A percentile compares a stretch with the other conserved stretches of the same genome.
phyloP scores from a whole-genome alignment of 2,888 invertebrate species.

The Pheosia tremula region DNA sequence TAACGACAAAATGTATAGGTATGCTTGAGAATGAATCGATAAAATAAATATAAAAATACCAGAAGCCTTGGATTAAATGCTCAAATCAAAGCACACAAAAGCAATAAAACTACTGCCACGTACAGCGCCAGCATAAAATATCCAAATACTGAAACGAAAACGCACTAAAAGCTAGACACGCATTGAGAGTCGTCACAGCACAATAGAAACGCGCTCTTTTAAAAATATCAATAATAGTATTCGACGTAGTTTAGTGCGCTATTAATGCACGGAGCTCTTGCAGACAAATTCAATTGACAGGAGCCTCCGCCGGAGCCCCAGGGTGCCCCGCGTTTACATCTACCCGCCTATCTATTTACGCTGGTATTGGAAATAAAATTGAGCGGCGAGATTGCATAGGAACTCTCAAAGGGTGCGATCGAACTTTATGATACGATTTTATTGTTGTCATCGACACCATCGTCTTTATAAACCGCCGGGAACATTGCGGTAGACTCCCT shows the following conservation, averaged over 20 bases:
- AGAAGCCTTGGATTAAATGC: conserved; percentile 53
- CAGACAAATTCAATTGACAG: conserved; percentile 84
- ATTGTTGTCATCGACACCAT: conserved; percentile 70
- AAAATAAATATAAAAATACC: conserved; percentile 24
- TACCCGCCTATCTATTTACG: conserved; percentile 76
- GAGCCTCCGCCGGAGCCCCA: conserved; percentile 71
- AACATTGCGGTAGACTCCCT: conserved; percentile 44
- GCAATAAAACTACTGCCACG: conserved; percentile 58
- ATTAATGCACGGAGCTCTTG: conserved; percentile 77
- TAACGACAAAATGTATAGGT: background rate
- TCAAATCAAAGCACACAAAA: conserved; percentile 54
- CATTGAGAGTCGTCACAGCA: conserved; percentile 56
- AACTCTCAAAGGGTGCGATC: conserved; percentile 71
- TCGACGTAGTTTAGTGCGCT: conserved; percentile 76
- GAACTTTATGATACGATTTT: conserved; percentile 74
- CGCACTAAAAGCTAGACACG: conserved; percentile 61
- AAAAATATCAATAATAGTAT: conserved; percentile 76
- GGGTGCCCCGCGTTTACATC: conserved; percentile 75
- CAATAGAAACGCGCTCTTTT: conserved; percentile 69
- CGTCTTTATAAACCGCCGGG: conserved; percentile 59
- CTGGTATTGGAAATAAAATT: conserved; percentile 75
- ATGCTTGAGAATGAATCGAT: background rate
- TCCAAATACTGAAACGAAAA: conserved; percentile 61
- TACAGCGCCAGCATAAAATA: conserved; percentile 58
- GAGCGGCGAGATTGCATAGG: conserved; percentile 75